phyloP scores from a whole-genome alignment of 2,888 invertebrate species.

The Dendrolimus pini region DNA sequence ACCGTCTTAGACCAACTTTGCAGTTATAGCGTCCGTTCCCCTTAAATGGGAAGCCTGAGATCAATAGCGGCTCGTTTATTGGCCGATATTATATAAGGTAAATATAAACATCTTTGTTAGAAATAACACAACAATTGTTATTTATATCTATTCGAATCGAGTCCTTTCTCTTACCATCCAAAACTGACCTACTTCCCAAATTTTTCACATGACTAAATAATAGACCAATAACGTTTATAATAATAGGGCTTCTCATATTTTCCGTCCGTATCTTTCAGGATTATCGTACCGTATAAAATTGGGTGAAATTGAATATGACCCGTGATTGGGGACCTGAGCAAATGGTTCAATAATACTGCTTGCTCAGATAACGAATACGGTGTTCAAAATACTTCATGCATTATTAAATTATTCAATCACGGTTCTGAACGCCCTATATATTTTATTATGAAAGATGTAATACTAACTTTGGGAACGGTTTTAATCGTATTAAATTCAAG shows the following conservation, averaged over 20 bases:
- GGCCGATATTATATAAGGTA: too few species aligned
- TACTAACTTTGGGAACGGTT: too few species aligned
- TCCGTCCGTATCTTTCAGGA: slow-evolving; percentile 33
- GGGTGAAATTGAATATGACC: slow-evolving; percentile 37
- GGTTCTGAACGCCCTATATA: not conserved
- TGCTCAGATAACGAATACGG: slow-evolving; percentile 24
- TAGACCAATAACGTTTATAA: slow-evolving; percentile 21
- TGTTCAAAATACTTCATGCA: not conserved
- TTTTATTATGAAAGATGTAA: not conserved
- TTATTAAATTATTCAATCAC: not conserved
- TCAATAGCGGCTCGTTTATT: too few species aligned
- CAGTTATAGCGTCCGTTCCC: too few species aligned
- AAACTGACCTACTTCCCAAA: not conserved
- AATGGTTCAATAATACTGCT: slow-evolving; percentile 26
- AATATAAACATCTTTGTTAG: too few species aligned
- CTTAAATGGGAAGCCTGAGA: too few species aligned
- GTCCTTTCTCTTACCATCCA: not conserved
- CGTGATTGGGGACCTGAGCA: slow-evolving; percentile 25
- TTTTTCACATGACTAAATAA: slow-evolving; percentile 20
- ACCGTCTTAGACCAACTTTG: too few species aligned
- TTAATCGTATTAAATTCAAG: too few species aligned
- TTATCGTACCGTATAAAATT: slow-evolving; percentile 40
- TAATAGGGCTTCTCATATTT: slow-evolving; percentile 28
- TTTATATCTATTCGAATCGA: not conserved
- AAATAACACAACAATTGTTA: too few species aligned